Base-by-base conservation (phyloP, 2,113 vertebrate species). In the Trematocara stigmaticum region DNA sequence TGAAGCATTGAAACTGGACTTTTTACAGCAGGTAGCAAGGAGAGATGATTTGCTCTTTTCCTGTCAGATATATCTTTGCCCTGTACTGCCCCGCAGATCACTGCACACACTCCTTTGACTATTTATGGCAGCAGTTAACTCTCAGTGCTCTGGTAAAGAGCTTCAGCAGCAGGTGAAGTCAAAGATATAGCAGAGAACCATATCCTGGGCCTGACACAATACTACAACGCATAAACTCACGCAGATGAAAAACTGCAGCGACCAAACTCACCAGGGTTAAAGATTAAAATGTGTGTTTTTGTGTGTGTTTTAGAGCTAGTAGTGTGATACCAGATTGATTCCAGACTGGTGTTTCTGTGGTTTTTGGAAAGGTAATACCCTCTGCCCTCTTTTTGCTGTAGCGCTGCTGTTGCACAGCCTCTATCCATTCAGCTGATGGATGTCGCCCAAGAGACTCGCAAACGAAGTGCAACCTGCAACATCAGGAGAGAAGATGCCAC, bases 291-390 rank as follows among this genome's bases (percentile, higher is more conserved):
- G 84, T 84, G 84, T 87, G 83, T 88, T 34, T 85, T 35, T 84
- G 76, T 91, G 87, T 84, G 90, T 86, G 80, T 81, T 84, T 89
- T 34, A 29, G 66, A 80, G 59, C 7, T 5, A 74, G 87, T 35
- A 79, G 91, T 91, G 76, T 88, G 82, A 92, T 92, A 87, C 45
- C 90, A 95, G 93, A 96, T 96, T 96, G 94, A 96, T 94, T 97
- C 95, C 95, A 96, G 94, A 95, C 90, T 90, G 76, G 61, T 87
- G 87, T 93, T 95, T 91, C 81, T 84, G 87, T 86, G 53, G 76
- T 83, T 92, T 90, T 92, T 69, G 64, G 87, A 92, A 94, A 90
- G 86, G 74, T 64, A 91, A 93, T 91, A 91, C 35, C 52, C 64
- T 69, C 80, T 78, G 86, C 85, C 79, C 83, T 91, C 45, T 71